These are phyloP conservation scores for Macrobrachium nipponense DNA, from an alignment of 1,140 invertebrate species.

Conservation along the genomic window DNA sequence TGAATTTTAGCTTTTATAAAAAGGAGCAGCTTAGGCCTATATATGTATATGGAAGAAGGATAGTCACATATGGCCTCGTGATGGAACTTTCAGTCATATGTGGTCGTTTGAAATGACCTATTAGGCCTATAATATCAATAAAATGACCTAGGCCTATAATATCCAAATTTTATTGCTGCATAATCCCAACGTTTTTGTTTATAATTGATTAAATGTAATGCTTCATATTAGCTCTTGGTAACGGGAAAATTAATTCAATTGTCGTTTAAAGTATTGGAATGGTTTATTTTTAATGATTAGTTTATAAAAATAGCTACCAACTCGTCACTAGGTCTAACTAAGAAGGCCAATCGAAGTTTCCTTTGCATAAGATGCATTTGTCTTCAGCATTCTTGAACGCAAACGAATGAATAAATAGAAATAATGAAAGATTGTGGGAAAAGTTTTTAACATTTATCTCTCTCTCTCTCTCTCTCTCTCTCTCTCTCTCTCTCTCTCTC, in stretches of 20 bases:
- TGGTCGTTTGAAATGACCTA: too few relatives aligned
- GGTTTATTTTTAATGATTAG: too few relatives aligned
- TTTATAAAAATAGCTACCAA: too few relatives aligned
- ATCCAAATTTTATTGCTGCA: too few relatives aligned
- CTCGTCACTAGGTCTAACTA: not conserved
- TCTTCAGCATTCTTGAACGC: not conserved
- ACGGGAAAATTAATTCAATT: too few relatives aligned
- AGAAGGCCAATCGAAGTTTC: not conserved
- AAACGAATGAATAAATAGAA: not conserved
- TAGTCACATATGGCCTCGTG: not conserved
- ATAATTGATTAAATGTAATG: not conserved
- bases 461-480: slow-evolving; percentile 30
- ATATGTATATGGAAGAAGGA: not conserved
- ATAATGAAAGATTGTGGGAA: not conserved
- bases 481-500: slow-evolving; percentile 27
- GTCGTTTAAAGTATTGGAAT: too few relatives aligned
- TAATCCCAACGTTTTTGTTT: not conserved
- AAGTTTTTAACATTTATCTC: not conserved
- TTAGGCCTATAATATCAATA: too few relatives aligned
- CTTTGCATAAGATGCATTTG: not conserved
- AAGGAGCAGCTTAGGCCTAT: not conserved
- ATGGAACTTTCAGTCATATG: not conserved
- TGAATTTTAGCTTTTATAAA: not conserved
- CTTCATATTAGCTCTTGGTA: too few relatives aligned
- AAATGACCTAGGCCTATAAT: too few relatives aligned